Conservation (phyloP, 2,888 invertebrate genomes). For the Eupithecia exiguata region DNA sequence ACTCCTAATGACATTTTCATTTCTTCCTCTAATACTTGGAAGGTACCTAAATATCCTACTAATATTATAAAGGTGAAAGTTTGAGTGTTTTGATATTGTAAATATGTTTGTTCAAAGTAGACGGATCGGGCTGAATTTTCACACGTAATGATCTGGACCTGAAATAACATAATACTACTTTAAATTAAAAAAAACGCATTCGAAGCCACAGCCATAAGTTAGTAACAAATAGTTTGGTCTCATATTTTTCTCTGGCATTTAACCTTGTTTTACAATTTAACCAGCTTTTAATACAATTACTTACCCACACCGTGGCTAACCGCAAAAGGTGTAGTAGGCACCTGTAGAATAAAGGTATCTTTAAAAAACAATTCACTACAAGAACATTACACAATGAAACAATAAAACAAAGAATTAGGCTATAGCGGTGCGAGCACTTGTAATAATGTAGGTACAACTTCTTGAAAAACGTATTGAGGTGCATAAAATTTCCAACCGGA, state of each 20-base stretch:
- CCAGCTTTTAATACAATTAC: not conserved
- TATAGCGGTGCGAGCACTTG: not conserved
- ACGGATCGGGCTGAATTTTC: too few species aligned
- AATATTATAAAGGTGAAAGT: too few species aligned
- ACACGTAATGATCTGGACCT: too few species aligned
- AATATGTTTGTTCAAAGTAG: too few species aligned
- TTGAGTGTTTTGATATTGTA: too few species aligned
- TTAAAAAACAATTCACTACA: not conserved
- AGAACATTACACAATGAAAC: not conserved
- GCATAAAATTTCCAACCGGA: not conserved
- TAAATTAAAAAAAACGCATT: too few species aligned
- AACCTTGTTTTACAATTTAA: not conserved
- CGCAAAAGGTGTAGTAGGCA: constrained; percentile 1
- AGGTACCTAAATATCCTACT: not conserved
- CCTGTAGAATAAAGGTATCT: not conserved
- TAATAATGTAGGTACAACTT: not conserved
- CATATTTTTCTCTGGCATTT: not conserved
- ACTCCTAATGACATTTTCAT: not conserved
- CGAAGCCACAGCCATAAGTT: too few species aligned
- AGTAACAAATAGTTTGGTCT: not conserved
- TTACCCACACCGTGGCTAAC: not conserved
- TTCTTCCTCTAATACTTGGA: not conserved
- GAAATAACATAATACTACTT: too few species aligned
- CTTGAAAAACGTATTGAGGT: not conserved
- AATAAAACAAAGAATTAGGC: not conserved